Conservation (phyloP, 2,113 vertebrate genomes). For the Paramormyrops kingsleyae region DNA sequence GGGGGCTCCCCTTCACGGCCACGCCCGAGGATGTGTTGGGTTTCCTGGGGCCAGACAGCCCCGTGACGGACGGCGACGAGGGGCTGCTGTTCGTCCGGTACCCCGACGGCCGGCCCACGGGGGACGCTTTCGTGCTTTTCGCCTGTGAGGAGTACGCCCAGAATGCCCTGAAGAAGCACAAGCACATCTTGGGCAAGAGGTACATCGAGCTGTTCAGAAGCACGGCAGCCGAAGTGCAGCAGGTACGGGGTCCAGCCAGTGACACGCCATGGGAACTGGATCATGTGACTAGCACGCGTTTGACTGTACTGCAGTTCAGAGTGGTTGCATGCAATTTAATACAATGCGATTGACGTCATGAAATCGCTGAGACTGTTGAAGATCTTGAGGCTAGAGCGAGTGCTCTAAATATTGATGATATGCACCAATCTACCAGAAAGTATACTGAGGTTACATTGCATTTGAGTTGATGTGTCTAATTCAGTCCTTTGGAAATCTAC, state of each 20-base stretch:
- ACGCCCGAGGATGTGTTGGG: slow-evolving; percentile 78
- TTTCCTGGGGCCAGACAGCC: slow-evolving; percentile 82
- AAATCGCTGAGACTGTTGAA: neutral
- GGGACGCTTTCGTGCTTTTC: slow-evolving; percentile 92
- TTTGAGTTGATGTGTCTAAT: neutral
- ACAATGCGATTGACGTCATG: neutral
- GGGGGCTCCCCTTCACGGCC: slow-evolving; percentile 86
- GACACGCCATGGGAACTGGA: too few species aligned
- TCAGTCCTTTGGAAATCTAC: neutral
- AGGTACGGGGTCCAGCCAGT: slow-evolving; percentile 57
- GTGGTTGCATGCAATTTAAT: neutral
- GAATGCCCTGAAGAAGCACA: slow-evolving; percentile 89
- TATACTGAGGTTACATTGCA: neutral
- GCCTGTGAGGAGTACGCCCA: slow-evolving; percentile 93
- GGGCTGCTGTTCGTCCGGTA: slow-evolving; percentile 94
- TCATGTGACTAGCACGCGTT: neutral
- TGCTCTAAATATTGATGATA: neutral
- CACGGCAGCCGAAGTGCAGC: slow-evolving; percentile 92
- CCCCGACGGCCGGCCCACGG: slow-evolving; percentile 88
- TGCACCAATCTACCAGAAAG: neutral
- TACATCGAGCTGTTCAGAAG: slow-evolving; percentile 95
- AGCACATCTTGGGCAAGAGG: slow-evolving; percentile 90
- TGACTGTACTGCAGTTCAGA: neutral
- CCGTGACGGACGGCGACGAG: slow-evolving; percentile 78
- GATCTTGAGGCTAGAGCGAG: neutral